Conservation (phyloP, 2,888 invertebrate species). For the Darwinula stevensoni region DNA sequence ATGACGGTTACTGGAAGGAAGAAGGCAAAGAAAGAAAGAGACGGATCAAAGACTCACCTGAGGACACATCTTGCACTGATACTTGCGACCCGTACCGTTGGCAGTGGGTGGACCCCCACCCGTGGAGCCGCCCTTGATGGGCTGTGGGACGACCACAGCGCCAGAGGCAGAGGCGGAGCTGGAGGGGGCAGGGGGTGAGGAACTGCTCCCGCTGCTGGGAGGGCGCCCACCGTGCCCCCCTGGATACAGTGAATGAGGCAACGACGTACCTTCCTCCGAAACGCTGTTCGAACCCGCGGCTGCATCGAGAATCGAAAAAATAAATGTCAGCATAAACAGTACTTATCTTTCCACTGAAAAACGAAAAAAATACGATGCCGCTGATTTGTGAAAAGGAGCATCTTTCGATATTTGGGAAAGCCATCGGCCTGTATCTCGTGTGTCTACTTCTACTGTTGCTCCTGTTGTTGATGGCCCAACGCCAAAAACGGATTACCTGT, state of each 20-base stretch:
- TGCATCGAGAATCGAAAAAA: neutral
- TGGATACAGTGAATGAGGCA: no score
- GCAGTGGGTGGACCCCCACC: no score
- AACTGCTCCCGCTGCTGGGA: constrained; percentile 19
- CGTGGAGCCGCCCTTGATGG: constrained; percentile 27
- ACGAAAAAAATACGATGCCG: no score
- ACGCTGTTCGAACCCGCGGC: constrained; percentile 9
- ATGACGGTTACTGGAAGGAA: constrained; percentile 9
- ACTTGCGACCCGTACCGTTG: constrained; percentile 32
- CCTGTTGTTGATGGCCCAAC: no score
- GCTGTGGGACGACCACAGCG: constrained; percentile 63
- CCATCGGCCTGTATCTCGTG: no score
- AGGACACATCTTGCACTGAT: constrained; percentile 88
- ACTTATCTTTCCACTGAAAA: no score
- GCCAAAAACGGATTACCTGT: no score
- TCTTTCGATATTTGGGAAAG: no score
- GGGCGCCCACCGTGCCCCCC: constrained; percentile 10
- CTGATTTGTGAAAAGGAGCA: no score
- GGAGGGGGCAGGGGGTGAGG: constrained; percentile 19
- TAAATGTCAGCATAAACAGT: no score
- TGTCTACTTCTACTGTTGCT: no score
- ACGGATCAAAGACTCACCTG: constrained; percentile 34
- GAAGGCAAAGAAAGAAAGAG: constrained; percentile 9
- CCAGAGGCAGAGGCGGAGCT: constrained; percentile 18
- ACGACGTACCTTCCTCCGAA: constrained; percentile 11